phyloP scores from a whole-genome alignment of 2,113 vertebrate genomes.

The Hippocampus zosterae region DNA sequence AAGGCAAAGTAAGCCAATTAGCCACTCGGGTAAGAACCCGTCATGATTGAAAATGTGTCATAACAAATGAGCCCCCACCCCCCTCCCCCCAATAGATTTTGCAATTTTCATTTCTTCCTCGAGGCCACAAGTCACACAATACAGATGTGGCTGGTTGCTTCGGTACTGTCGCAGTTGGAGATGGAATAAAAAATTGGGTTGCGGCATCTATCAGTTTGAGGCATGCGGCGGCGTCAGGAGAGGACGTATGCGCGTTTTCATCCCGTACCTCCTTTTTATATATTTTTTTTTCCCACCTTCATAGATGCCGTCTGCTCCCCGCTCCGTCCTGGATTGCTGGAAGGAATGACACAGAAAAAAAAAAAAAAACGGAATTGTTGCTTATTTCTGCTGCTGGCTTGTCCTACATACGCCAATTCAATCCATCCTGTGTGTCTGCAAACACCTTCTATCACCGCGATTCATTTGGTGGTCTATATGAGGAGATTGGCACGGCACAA shows the following conservation, averaged over 20 bases:
- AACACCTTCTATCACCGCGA: conserved; percentile 10
- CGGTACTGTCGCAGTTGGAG: conserved; percentile 23
- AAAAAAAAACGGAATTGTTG: not conserved
- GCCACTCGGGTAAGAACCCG: not conserved
- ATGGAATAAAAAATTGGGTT: conserved; percentile 29
- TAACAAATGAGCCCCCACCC: not conserved
- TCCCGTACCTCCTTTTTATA: conserved; percentile 20
- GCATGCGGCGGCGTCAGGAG: conserved; percentile 19
- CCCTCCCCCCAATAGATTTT: not conserved
- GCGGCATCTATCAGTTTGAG: conserved; percentile 25
- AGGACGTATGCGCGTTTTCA: conserved; percentile 12
- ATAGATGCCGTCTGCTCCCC: not conserved
- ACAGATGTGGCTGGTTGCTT: conserved; percentile 18
- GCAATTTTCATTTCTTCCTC: conserved; percentile 10
- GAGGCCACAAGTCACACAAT: conserved; percentile 18
- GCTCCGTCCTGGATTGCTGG: conserved; percentile 26
- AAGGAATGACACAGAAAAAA: conserved; percentile 15
- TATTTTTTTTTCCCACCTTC: conserved; percentile 16
- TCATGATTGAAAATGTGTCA: not conserved
- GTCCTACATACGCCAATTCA: conserved; percentile 10
- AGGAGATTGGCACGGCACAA: not conserved
- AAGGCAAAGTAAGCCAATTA: not conserved
- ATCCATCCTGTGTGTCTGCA: conserved; percentile 1
- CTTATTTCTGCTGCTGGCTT: conserved; percentile 20
- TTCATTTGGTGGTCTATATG: conserved; percentile 1